Percentiles rank a stretch among this genome's conserved stretches.
These are phyloP conservation scores for Syngnathus rostellatus DNA, from an alignment of 2,797 vertebrate species.

Conservation along the genomic window DNA sequence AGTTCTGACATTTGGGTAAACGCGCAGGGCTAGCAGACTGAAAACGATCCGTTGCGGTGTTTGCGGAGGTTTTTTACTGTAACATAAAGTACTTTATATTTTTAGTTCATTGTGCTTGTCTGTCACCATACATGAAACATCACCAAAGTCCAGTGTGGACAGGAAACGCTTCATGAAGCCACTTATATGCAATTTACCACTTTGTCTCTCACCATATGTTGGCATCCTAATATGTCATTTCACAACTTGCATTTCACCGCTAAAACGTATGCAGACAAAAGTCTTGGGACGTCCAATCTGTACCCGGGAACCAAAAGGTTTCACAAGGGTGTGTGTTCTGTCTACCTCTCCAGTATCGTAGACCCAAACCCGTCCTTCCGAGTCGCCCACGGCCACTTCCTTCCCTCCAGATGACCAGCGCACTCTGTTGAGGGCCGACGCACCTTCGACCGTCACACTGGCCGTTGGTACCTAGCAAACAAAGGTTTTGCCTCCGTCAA, in stretches of 20 bases:
- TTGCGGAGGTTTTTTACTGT: slow-evolving; percentile 35
- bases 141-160: not conserved
- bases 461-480: slow-evolving; percentile 86
- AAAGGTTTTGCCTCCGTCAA: not conserved
- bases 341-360: slow-evolving; percentile 96
- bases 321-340: not conserved
- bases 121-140: slow-evolving; percentile 23
- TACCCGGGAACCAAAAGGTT: too few relatives aligned
- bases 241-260: not conserved
- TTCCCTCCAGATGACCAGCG: slow-evolving; percentile 90
- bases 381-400: slow-evolving; percentile 95
- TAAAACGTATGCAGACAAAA: not conserved
- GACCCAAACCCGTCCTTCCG: slow-evolving; percentile 93
- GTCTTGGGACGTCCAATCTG: not conserved
- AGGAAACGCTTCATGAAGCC: not conserved
- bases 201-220: not conserved
- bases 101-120: slow-evolving; percentile 14
- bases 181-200: slow-evolving; percentile 1
- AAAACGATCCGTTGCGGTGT: slow-evolving; percentile 34
- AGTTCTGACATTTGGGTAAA: slow-evolving; percentile 44
- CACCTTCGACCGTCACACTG: slow-evolving; percentile 88
- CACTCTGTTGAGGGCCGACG: slow-evolving; percentile 90
- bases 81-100: slow-evolving; percentile 17
- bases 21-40: slow-evolving; percentile 30
- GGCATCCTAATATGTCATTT: not conserved